Base-by-base conservation (phyloP, 2,888 invertebrate genomes). In the Heteromurus nitidus region DNA sequence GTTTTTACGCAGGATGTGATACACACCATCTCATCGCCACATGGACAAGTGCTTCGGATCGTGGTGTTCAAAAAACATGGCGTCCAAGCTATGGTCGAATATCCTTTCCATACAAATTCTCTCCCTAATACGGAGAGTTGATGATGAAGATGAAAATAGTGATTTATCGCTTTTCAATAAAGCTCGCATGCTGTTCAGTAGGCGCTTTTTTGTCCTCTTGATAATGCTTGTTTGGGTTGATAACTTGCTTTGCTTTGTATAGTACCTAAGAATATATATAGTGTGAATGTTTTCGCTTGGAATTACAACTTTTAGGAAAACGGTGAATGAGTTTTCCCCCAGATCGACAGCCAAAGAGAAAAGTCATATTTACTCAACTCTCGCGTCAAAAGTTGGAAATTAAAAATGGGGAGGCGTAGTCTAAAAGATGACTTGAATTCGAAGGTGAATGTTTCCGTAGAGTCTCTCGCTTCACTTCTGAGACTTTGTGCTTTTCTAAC, bases 1-100 rank as follows among this genome's bases (percentile, higher is more conserved):
- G n/a, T 79, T 65, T 80, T 92, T 91, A 95, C 95, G 0, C 94
- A 98, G 98, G 98, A 99, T 91, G 98, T 99, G 82, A 93, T 99
- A 89, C 96, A 98, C 92, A 97, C 98, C 88, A 99, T 99, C 90
- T 97, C 97, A 90, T 93, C 94, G 88, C 94, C 96, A 84, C 96
- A 95, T 91, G 99, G 99, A 64, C 95, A 96, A 89, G 98, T 99
- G 55, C 93, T 96, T 88, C 94, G 99, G 89, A 98, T 99, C 90
- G 99, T 99, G 85, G 98, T 99, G 89, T 98, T 98, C 92, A 97
- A 97, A 93, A 98, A 98, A 91, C 97, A 98, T 89, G 98, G 97
- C 86, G 96, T 98, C 11, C 98, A 98, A 91, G 97, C 97, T 84
- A 97, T 99, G 97, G 97, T 99, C 83, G 98, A 98, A 95, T 96